Base-by-base conservation (phyloP, 1,140 invertebrate species). In the Anthonomus grandis region DNA sequence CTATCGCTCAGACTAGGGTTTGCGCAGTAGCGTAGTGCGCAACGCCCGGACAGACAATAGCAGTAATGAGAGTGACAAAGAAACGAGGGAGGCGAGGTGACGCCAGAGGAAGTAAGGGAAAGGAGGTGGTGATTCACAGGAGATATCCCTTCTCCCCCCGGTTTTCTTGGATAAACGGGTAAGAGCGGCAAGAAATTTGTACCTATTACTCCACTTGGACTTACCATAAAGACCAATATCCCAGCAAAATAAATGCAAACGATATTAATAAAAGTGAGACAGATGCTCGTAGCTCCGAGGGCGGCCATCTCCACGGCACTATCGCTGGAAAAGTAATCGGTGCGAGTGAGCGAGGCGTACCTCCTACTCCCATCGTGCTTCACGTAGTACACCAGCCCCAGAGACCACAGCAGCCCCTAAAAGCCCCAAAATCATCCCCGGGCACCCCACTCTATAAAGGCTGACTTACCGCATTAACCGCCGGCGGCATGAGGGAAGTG, bases 401-500 rank as follows among this genome's bases (percentile, higher is more conserved):
- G 74, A 0, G 84, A 81, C 85, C 85, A 88, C 0, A 87, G 70
- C 10, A 88, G 68, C 9, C 86, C 86, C 84, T 86, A 63, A 45
- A 74, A 66, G 37, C 38, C 13, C 10, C n/a, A n/a, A n/a, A n/a
- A n/a, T n/a, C n/a, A n/a, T n/a, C n/a, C n/a, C n/a, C n/a, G n/a
- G n/a, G n/a, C n/a, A n/a, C n/a, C n/a, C n/a, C n/a, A n/a, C n/a
- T 31, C 8, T 8, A 9, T 31, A 31, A 31, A 31, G n/a, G 27
- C 24, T 10, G 42, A 74, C 72, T 74, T 69, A 84, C 83, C 12
- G 83, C 80, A 74, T 91, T 91, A 1, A 90, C 87, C 42, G 86
- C 84, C 2, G 89, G 88, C 5, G 89, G 89, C 12, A 90, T 72
- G 6, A 91, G 70, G 0, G 87, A 90, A 0, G 86, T 86, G 1